Evolutionary conservation across 2,113 vertebrate species (phyloP), one percentile per base, ranked within the genome.

Genomic region (Odontophorus gujanensis): DNA sequence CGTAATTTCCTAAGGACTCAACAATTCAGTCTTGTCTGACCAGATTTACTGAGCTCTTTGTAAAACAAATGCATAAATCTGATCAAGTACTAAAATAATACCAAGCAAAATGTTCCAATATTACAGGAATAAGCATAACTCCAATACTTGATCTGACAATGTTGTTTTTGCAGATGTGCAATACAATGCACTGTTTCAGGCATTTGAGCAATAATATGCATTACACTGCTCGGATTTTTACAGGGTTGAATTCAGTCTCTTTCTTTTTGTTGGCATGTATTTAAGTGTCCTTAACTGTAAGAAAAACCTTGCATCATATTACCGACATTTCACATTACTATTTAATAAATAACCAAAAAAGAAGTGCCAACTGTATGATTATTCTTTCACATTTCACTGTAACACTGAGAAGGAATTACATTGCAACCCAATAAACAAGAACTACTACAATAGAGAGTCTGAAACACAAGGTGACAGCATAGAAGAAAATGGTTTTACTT

Each of bases 391-490:
- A 65, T 79, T 82, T 68, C 43, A 66, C 62, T 62, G 13, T 76
- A 55, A 4, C 55, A 81, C 34, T 42, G 42, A 92, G 30, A 24
- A 91, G 63, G 34, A 96, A 82, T 68, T 74, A 80, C 17, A 19
- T 34, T 38, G 18, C 63, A 87, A 92, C 68, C 36, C 51, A 89
- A 36, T 26, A 67, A 61, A 86, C 89, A 90, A 42, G 7, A 73
- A 61, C 21, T 63, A 40, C 24, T 84, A 15, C 7, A 55, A 48
- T 1, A 76, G 32, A 24, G 43, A 85, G 19, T 7, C 81, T 38
- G 81, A 92, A 96, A 95, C 57, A 75, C 36, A 85, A 87, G 26
- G n/a, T 90, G 85, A 36, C 40, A 96, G 36, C 43, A 47, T 50
- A 79, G 71, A 50, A 68, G 81, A 32, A 4, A 4, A 2, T 16